Conservation (phyloP, 2,888 invertebrate genomes). For the Pycnomerus fuliginosus region DNA sequence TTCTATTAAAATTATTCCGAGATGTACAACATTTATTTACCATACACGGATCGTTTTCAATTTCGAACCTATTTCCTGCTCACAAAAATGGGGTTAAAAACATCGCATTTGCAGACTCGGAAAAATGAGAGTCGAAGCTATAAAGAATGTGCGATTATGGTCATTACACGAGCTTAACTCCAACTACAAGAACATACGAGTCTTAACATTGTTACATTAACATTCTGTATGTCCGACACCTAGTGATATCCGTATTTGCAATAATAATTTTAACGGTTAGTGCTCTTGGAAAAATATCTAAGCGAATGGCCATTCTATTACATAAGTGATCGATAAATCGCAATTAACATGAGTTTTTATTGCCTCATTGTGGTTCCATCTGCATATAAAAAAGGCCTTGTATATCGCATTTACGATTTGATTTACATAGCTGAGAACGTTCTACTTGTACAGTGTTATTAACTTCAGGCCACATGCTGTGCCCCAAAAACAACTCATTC, state of each 20-base stretch:
- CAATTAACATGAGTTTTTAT: constrained; percentile 11
- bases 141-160: constrained; percentile 30
- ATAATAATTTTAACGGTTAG: constrained; percentile 30
- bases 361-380: not conserved
- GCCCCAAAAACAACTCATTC: constrained; percentile 37
- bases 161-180: constrained; percentile 26
- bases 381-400: constrained; percentile 1
- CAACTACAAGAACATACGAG: constrained; percentile 19
- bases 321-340: constrained; percentile 10
- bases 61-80: no score
- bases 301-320: constrained; percentile 7
- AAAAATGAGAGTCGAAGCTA: constrained; percentile 26
- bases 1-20: no score
- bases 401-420: constrained; percentile 7
- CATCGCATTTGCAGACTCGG: no score
- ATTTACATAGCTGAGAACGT: constrained; percentile 13
- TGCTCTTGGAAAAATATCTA: constrained; percentile 24
- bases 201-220: no score
- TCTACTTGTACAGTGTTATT: constrained; percentile 10
- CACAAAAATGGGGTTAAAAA: no score
- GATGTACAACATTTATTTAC: no score
- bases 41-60: no score
- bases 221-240: constrained; percentile 17
- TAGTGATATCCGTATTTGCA: constrained; percentile 27
- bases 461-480: constrained; percentile 33